Evolutionary conservation across 1,140 invertebrate species (phyloP).

Genomic region (Trinorchestia longiramus): DNA sequence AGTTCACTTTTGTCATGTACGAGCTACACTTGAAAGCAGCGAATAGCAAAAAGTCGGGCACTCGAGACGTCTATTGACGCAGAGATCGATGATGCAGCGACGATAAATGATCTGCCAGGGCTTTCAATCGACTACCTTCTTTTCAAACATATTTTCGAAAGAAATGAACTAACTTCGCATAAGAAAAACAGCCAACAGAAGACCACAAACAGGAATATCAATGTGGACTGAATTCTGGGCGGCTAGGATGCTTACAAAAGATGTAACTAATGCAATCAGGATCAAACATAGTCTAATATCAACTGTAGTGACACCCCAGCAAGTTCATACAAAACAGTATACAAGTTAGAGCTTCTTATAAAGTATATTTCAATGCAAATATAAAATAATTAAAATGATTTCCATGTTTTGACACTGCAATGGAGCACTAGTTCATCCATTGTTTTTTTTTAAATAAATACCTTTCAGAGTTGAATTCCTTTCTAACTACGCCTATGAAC

Average conservation of each 20-base stretch:
- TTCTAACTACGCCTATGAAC: too few relatives aligned
- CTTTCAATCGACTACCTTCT: constrained; percentile 7
- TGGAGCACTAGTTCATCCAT: too few relatives aligned
- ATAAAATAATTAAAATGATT: too few relatives aligned
- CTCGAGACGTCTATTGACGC: constrained; percentile 10
- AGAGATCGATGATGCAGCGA: constrained; percentile 15
- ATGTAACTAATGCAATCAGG: neutral
- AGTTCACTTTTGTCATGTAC: neutral
- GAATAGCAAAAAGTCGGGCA: neutral
- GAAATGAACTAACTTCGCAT: constrained; percentile 34
- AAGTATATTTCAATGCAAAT: too few relatives aligned
- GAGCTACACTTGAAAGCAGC: neutral
- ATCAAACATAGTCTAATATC: too few relatives aligned
- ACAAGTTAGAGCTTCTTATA: too few relatives aligned
- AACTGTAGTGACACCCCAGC: too few relatives aligned
- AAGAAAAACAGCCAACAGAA: neutral
- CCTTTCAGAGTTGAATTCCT: too few relatives aligned
- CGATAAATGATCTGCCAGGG: constrained; percentile 23
- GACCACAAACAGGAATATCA: neutral
- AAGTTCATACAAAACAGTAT: too few relatives aligned
- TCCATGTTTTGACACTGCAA: too few relatives aligned
- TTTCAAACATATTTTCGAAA: neutral
- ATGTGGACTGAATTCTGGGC: neutral
- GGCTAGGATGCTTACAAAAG: neutral
- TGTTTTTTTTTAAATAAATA: too few relatives aligned